Percentiles rank a stretch among this genome's conserved stretches.
These are phyloP conservation scores for Pollenia griseotomentosa DNA, from an alignment of 2,888 invertebrate species.

Conservation along the genomic window DNA sequence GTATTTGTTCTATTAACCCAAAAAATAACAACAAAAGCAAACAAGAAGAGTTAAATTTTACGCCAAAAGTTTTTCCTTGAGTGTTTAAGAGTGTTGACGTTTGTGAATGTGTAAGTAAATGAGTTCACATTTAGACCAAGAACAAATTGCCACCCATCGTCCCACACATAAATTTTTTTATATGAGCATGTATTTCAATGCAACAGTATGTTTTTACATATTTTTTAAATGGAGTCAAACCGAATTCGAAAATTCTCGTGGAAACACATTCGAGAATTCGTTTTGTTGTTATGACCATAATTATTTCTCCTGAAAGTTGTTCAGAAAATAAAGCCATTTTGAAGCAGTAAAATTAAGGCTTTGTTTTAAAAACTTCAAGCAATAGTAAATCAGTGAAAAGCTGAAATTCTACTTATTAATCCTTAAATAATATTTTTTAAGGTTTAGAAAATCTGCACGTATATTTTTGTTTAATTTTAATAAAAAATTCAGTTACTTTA, in stretches of 20 bases:
- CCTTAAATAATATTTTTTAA: too few species aligned
- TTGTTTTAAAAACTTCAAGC: too few species aligned
- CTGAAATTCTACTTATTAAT: too few species aligned
- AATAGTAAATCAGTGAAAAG: too few species aligned
- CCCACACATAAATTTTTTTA: neutral
- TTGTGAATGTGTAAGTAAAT: conserved; percentile 25
- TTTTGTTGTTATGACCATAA: too few species aligned
- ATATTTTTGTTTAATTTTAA: too few species aligned
- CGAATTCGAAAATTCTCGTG: neutral
- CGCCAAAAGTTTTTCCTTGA: conserved; percentile 10
- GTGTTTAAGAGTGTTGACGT: conserved; percentile 27
- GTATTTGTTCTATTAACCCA: conserved; percentile 61
- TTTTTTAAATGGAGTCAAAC: neutral
- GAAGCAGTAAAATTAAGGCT: too few species aligned
- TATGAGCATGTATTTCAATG: conserved; percentile 9
- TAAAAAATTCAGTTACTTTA: too few species aligned
- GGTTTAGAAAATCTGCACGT: too few species aligned
- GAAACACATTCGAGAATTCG: too few species aligned
- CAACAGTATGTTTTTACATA: too few species aligned
- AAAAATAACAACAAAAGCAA: conserved; percentile 36
- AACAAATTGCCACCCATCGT: neutral
- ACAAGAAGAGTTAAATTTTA: conserved; percentile 35
- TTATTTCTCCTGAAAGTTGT: neutral
- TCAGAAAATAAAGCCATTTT: neutral
- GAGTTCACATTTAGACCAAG: conserved; percentile 17